Evolutionary conservation across 2,797 vertebrate genomes (phyloP).

Genomic region (Poeciliopsis infans): DNA sequence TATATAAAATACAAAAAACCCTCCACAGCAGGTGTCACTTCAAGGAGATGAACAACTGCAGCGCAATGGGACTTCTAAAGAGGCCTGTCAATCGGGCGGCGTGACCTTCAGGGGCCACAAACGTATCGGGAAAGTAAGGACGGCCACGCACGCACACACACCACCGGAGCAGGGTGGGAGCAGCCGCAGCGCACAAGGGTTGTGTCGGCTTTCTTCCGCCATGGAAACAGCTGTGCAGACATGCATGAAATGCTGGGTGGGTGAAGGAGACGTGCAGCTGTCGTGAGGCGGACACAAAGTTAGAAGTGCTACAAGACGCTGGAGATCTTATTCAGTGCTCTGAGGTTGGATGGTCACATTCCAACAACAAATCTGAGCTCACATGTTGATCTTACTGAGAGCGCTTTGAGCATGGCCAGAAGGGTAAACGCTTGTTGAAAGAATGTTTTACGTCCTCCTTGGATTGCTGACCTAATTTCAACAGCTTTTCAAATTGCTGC

Average conservation of each 20-base stretch:
- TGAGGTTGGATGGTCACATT: background rate
- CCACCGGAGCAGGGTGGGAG: conserved; percentile 38
- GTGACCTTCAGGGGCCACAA: conserved; percentile 73
- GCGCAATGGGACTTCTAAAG: conserved; percentile 60
- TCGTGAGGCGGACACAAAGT: conserved; percentile 35
- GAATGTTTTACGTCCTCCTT: background rate
- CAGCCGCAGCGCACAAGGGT: conserved; percentile 52
- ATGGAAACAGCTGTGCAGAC: conserved; percentile 78
- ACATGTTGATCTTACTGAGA: conserved; percentile 6
- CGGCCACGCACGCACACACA: conserved; percentile 23
- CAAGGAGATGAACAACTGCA: conserved; percentile 77
- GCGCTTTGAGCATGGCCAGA: background rate
- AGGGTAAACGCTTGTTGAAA: background rate
- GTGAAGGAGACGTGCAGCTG: conserved; percentile 70
- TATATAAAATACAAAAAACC: conserved; percentile 58
- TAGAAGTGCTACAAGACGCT: conserved; percentile 16
- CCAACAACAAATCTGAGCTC: background rate
- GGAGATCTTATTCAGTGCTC: conserved; percentile 6
- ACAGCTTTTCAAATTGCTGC: conserved; percentile 20
- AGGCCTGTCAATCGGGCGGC: conserved; percentile 57
- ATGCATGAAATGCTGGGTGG: conserved; percentile 41
- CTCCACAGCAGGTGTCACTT: conserved; percentile 72
- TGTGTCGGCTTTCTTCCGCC: conserved; percentile 75
- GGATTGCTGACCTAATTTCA: conserved; percentile 7
- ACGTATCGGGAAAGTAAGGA: conserved; percentile 35